Conservation (phyloP, 2,888 invertebrate genomes). For the Oconnorella tubifera region DNA sequence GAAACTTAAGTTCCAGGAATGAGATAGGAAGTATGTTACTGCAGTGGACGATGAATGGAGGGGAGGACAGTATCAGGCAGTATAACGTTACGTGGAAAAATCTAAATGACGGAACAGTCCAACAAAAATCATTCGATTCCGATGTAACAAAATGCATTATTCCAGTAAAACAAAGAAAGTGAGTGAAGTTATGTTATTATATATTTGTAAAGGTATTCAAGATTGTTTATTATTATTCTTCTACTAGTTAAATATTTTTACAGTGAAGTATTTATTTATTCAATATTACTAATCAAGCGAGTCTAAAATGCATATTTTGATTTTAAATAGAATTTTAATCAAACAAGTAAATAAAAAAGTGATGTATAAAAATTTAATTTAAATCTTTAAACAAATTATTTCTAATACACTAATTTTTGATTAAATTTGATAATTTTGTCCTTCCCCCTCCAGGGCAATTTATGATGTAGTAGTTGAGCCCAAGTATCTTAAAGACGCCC, state of each 20-base stretch:
- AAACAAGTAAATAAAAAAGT: no score
- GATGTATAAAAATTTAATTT: no score
- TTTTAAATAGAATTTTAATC: no score
- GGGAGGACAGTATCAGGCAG: constrained; percentile 43
- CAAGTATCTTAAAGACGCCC: constrained; percentile 44
- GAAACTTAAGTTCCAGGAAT: neutral
- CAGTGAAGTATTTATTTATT: no score
- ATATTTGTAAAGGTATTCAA: no score
- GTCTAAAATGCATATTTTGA: no score
- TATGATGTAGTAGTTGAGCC: constrained; percentile 52
- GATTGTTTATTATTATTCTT: no score
- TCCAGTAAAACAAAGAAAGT: constrained; percentile 49
- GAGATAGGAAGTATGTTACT: constrained; percentile 47
- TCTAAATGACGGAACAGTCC: constrained; percentile 46
- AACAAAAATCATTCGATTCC: constrained; percentile 48
- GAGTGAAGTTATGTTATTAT: constrained; percentile 35
- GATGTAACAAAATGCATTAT: constrained; percentile 43
- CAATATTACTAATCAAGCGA: no score
- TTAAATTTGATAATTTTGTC: neutral
- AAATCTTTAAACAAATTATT: no score
- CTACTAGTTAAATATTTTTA: no score
- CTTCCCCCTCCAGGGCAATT: constrained; percentile 40
- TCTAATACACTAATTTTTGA: neutral
- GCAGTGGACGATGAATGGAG: constrained; percentile 49
- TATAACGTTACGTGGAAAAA: constrained; percentile 51